These are phyloP conservation scores for Parnassius apollo DNA, from an alignment of 2,888 invertebrate genomes.

Conservation along the genomic window DNA sequence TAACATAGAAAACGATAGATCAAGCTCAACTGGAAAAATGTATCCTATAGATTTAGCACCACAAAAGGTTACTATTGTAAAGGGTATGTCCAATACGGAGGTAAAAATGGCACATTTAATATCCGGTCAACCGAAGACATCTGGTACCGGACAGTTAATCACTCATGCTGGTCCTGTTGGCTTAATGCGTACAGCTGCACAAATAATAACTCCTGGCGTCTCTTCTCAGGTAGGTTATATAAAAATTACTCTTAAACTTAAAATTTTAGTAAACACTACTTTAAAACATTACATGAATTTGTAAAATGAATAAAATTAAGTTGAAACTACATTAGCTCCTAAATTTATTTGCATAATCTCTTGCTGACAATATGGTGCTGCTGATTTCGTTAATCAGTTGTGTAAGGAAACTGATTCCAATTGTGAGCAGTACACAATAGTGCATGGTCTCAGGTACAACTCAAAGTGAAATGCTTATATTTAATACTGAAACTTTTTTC, in stretches of 20 bases:
- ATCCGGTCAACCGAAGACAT: slow-evolving; percentile 62
- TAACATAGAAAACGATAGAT: slow-evolving; percentile 79
- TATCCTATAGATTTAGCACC: slow-evolving; percentile 79
- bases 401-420: too few species aligned
- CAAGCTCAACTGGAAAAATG: slow-evolving; percentile 78
- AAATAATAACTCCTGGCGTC: slow-evolving; percentile 71
- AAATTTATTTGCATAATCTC: too few species aligned
- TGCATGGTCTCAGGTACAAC: too few species aligned
- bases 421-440: too few species aligned
- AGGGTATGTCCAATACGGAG: slow-evolving; percentile 68
- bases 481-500: too few species aligned
- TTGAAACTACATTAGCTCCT: too few species aligned
- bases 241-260: neutral
- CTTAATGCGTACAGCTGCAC: slow-evolving; percentile 71
- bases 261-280: neutral
- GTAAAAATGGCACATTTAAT: slow-evolving; percentile 76
- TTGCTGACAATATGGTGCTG: too few species aligned
- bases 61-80: slow-evolving; percentile 77
- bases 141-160: slow-evolving; percentile 62
- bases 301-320: too few species aligned
- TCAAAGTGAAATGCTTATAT: too few species aligned
- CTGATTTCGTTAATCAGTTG: too few species aligned
- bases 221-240: slow-evolving; percentile 61
- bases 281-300: too few species aligned
- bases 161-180: slow-evolving; percentile 64